phyloP scores from a whole-genome alignment of 1,140 invertebrate species.

The Lutraria rhynchaena region DNA sequence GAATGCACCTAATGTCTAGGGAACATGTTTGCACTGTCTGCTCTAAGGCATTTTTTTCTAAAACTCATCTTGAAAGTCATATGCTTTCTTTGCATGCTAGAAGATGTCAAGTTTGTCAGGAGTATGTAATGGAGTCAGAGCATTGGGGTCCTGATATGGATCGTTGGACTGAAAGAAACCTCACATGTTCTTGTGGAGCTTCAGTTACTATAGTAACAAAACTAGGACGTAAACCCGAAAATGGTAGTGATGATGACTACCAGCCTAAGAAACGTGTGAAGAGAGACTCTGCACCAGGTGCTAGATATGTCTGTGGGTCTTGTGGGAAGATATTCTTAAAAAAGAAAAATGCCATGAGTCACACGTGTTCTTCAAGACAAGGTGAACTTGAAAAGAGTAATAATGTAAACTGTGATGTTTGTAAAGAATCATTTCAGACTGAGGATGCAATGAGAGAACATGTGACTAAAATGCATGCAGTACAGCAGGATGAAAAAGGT shows the following conservation, averaged over 20 bases:
- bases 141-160: constrained; percentile 19
- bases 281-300: background rate
- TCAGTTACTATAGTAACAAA: constrained; percentile 25
- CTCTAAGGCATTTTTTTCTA: constrained; percentile 17
- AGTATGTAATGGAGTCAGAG: constrained; percentile 35
- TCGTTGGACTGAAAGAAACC: background rate
- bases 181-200: constrained; percentile 25
- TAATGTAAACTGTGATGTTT: background rate
- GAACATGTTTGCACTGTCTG: constrained; percentile 17
- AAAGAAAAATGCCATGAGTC: constrained; percentile 4
- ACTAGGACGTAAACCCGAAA: constrained; percentile 3
- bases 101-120: constrained; percentile 15
- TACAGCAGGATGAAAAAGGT: background rate
- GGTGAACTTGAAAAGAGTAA: background rate
- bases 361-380: background rate
- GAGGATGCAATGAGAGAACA: background rate
- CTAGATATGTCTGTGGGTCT: constrained; percentile 31
- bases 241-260: background rate
- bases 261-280: background rate
- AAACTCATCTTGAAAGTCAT: constrained; percentile 20
- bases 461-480: background rate
- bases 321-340: constrained; percentile 31
- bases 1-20: constrained; percentile 18
- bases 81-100: constrained; percentile 24
- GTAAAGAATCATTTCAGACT: background rate